Evolutionary conservation across 2,797 vertebrate species (phyloP).

Genomic region (Amphiprion clarkii): DNA sequence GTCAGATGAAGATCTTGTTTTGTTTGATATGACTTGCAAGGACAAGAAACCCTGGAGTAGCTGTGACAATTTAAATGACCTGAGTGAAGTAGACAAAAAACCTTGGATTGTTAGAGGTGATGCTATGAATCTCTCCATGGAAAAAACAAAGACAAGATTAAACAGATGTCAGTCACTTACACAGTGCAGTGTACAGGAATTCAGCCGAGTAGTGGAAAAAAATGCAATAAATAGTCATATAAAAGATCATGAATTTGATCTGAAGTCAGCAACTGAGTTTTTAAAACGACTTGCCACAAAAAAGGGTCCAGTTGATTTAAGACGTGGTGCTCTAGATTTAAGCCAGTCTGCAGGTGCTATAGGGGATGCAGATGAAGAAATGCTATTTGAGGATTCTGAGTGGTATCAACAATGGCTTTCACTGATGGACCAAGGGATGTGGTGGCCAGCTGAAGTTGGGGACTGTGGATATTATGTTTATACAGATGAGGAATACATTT

Average conservation of each 20-base stretch:
- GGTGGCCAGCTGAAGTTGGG: constrained; percentile 94
- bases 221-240: constrained; percentile 55
- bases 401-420: constrained; percentile 95
- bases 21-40: constrained; percentile 86
- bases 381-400: constrained; percentile 84
- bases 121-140: constrained; percentile 88
- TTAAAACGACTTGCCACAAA: constrained; percentile 83
- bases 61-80: constrained; percentile 78
- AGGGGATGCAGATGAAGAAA: constrained; percentile 78
- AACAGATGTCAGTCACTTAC: constrained; percentile 78
- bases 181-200: constrained; percentile 78
- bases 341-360: constrained; percentile 84
- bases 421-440: constrained; percentile 92
- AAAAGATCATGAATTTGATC: constrained; percentile 74
- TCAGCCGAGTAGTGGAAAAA: constrained; percentile 72
- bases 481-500: constrained; percentile 92
- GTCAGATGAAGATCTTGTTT: constrained; percentile 77
- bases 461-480: constrained; percentile 96
- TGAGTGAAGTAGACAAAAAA: constrained; percentile 62
- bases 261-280: constrained; percentile 84
- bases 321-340: constrained; percentile 83
- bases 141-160: constrained; percentile 84
- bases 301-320: constrained; percentile 90
- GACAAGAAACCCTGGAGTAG: constrained; percentile 79
- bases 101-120: constrained; percentile 78